These are phyloP conservation scores for Pogoniulus pusillus DNA, from an alignment of 2,797 vertebrate genomes.

Conservation along the genomic window DNA sequence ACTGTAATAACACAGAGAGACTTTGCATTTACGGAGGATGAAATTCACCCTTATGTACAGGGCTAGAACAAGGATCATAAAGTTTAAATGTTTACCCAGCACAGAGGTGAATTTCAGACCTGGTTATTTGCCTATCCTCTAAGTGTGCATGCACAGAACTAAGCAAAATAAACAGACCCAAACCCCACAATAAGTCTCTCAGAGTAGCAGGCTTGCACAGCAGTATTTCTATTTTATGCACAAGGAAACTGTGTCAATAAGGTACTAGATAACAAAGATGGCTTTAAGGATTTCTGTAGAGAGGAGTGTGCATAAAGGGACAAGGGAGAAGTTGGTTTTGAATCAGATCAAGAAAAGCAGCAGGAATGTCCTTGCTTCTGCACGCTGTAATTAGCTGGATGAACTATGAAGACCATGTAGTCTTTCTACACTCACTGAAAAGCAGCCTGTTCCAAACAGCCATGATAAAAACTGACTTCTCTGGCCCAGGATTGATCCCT, in stretches of 20 bases:
- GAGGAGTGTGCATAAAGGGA: not conserved
- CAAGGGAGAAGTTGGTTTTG: not conserved
- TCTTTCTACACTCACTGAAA: not conserved
- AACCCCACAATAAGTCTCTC: not conserved
- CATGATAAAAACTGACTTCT: not conserved
- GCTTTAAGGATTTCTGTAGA: not conserved
- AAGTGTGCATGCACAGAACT: not conserved
- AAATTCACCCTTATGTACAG: slow-evolving; percentile 24
- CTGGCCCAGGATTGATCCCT: not conserved
- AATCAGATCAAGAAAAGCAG: not conserved
- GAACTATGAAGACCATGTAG: fast-evolving
- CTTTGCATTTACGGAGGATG: slow-evolving; percentile 44
- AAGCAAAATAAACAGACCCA: slow-evolving; percentile 27
- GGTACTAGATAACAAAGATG: not conserved
- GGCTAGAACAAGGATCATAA: slow-evolving; percentile 51
- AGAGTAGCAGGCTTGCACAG: not conserved
- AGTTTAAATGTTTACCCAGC: slow-evolving; percentile 54
- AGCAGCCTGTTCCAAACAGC: not conserved
- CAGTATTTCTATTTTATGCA: not conserved
- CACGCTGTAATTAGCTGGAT: not conserved
- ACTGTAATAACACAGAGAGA: slow-evolving; percentile 50
- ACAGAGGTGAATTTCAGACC: slow-evolving; percentile 35
- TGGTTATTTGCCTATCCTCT: slow-evolving; percentile 10
- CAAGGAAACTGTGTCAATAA: not conserved
- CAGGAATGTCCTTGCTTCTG: not conserved